Percentiles rank a stretch among this genome's conserved stretches.
Evolutionary conservation across 2,888 invertebrate species (phyloP).

Genomic region (Ligdia adustata): DNA sequence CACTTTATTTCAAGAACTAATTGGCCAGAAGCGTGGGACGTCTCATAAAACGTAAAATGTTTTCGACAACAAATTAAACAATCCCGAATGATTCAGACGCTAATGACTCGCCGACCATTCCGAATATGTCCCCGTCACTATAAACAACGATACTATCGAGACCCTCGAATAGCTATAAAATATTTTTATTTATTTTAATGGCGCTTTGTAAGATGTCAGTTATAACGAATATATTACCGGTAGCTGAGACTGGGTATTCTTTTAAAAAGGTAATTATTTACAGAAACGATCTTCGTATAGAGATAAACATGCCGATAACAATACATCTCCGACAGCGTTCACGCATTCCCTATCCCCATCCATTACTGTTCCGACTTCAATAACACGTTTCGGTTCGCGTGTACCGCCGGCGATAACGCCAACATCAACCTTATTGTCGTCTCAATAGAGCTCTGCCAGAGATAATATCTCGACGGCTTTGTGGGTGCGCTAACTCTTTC

Average conservation of each 20-base stretch:
- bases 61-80: slow-evolving; percentile 61
- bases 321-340: slow-evolving; percentile 81
- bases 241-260: slow-evolving; percentile 71
- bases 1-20: slow-evolving; percentile 57
- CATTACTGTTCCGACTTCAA: slow-evolving; percentile 83
- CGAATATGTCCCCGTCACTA: slow-evolving; percentile 59
- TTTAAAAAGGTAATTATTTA: slow-evolving; percentile 82
- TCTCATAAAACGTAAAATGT: slow-evolving; percentile 49
- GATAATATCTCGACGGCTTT: slow-evolving; percentile 56
- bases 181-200: slow-evolving; percentile 75
- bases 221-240: slow-evolving; percentile 82
- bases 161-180: slow-evolving; percentile 60
- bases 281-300: slow-evolving; percentile 76
- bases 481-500: slow-evolving; percentile 83
- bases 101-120: slow-evolving; percentile 49
- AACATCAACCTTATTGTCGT: slow-evolving; percentile 56
- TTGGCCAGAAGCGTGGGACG: slow-evolving; percentile 55
- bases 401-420: slow-evolving; percentile 33
- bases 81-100: slow-evolving; percentile 54
- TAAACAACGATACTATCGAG: slow-evolving; percentile 57
- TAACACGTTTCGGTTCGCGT: slow-evolving; percentile 71
- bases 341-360: slow-evolving; percentile 82
- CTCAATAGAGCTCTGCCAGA: slow-evolving; percentile 53
- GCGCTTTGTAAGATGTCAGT: slow-evolving; percentile 78
- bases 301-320: slow-evolving; percentile 82